A percentile compares a stretch with the other conserved stretches of the same genome.
These are phyloP conservation scores for Stegophylla sp. DNA, from an alignment of 2,888 invertebrate genomes.

Conservation along the genomic window DNA sequence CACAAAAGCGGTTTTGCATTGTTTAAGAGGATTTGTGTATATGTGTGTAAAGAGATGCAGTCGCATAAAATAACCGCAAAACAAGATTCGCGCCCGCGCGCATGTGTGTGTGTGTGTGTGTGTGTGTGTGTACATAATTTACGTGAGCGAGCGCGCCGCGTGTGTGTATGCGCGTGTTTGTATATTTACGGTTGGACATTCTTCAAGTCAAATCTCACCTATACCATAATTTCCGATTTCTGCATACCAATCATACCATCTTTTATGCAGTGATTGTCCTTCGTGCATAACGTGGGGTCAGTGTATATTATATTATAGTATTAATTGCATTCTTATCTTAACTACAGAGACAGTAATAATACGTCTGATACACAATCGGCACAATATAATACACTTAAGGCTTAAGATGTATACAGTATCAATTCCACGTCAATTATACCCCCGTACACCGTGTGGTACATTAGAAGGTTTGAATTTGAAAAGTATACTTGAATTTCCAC, in stretches of 20 bases:
- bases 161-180: background rate
- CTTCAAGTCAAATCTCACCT: slow-evolving; percentile 36
- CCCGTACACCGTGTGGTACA: background rate
- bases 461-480: slow-evolving; percentile 22
- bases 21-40: slow-evolving; percentile 45
- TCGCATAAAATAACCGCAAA: slow-evolving; percentile 19
- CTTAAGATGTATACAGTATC: background rate
- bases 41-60: background rate
- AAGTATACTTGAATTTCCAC: slow-evolving; percentile 52
- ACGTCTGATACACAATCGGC: background rate
- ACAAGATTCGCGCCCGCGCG: background rate
- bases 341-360: background rate
- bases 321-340: background rate
- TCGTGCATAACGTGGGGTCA: background rate
- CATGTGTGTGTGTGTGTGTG: background rate
- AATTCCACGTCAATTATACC: slow-evolving; percentile 13
- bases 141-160: background rate
- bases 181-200: slow-evolving; percentile 28
- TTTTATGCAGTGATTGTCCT: background rate
- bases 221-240: slow-evolving; percentile 6
- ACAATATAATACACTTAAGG: too few relatives aligned
- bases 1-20: slow-evolving; percentile 57
- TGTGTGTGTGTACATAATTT: background rate
- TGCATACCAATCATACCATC: background rate
- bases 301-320: too few relatives aligned